Evolutionary conservation across 2,113 vertebrate genomes (phyloP).

Genomic region (Myxocyprinus asiaticus): DNA sequence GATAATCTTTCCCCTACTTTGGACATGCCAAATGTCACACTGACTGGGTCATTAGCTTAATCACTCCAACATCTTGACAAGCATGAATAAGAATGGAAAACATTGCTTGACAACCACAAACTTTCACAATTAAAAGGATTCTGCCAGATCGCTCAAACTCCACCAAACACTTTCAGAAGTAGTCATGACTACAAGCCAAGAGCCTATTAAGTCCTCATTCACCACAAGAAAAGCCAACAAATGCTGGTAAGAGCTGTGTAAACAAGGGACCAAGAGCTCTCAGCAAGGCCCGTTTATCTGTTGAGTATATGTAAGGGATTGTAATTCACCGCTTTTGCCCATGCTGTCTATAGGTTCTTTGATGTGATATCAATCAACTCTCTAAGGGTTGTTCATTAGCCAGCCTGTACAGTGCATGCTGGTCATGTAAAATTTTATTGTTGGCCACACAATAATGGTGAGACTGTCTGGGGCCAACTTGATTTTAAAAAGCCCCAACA

Average conservation of each 20-base stretch:
- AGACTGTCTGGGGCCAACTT: neutral
- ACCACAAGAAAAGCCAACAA: slow-evolving; percentile 28
- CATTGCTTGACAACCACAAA: slow-evolving; percentile 7
- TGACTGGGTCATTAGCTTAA: neutral
- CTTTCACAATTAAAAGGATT: slow-evolving; percentile 15
- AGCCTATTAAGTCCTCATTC: slow-evolving; percentile 23
- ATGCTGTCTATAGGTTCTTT: slow-evolving; percentile 23
- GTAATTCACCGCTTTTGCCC: neutral
- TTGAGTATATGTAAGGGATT: neutral
- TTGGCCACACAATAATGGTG: slow-evolving; percentile 4
- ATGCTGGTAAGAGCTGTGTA: slow-evolving; percentile 5
- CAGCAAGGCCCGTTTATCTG: neutral
- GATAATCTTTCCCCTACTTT: neutral
- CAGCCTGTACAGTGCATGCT: slow-evolving; percentile 9
- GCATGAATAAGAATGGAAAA: slow-evolving; percentile 8
- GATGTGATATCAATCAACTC: slow-evolving; percentile 34
- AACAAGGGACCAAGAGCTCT: neutral
- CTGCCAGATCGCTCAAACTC: slow-evolving; percentile 23
- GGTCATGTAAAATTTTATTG: slow-evolving; percentile 36
- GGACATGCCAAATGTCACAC: neutral
- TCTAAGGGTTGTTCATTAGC: slow-evolving; percentile 32
- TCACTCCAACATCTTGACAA: slow-evolving; percentile 6
- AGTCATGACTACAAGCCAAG: slow-evolving; percentile 22
- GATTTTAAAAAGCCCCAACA: neutral
- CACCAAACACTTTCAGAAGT: slow-evolving; percentile 2